Base-by-base conservation (phyloP, 2,113 vertebrate species). In the Danio rerio region DNA sequence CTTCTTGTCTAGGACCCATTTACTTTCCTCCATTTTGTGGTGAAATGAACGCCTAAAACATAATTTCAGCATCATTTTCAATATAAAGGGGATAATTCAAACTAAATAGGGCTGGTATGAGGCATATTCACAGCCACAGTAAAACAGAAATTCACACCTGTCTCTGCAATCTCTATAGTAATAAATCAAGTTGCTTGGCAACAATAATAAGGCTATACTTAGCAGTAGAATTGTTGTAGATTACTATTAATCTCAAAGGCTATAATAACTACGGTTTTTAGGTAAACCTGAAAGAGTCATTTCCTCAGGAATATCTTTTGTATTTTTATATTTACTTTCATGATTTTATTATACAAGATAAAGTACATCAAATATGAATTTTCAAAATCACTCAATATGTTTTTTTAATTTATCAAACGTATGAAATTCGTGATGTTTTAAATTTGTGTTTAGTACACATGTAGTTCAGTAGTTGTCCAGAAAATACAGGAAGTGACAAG, bases 171-270 rank as follows among this genome's bases (percentile, higher is more conserved):
- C 31, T 31, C 31, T 55, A 55, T 5, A 55, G 13, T 55, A 58
- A 58, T 20, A 9, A 4, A 58, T 18, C 56, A 20, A 58, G 8
- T 43, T 65, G 43, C 65, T 49, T 45, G n/a, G 42, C 9, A 69
- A 69, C 43, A 16, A 69, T 69, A 68, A 12, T 68, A 45, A 18
- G 65, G 43, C 16, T 68, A 68, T 47, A 47, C 16, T 68, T 68
- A 16, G 43, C 3, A 68, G 65, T 11, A 47, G 9, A 47, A 20
- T 0, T 0, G 5, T 20, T 47, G 47, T 69, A 47, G 58, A 61
- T 47, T n/a, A 11, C 6, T 69, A 10, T 61, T 11, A 61, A 69
- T 16, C n/a, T 68, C 65, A 45, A 31, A 31, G 31, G 16, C 16
- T 45, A 9, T 66, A 13, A 12, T 65, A 65, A 42, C 63, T 47